Base-by-base conservation (phyloP, 2,888 invertebrate species). In the Dolichomitus sp. region DNA sequence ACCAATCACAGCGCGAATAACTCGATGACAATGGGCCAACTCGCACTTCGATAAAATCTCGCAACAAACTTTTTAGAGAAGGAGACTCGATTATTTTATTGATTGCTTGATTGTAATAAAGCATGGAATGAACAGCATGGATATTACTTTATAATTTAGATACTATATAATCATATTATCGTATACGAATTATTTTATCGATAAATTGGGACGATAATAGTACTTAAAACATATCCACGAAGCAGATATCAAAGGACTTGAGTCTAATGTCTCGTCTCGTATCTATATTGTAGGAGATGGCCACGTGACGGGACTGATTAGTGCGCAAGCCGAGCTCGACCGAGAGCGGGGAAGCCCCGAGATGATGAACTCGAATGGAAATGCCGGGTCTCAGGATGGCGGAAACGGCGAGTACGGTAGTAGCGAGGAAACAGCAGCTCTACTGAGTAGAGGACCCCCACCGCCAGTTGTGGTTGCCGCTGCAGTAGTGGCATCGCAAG, bases 381-480 rank as follows among this genome's bases (percentile, higher is more conserved):
- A 92, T 83, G 88, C 85, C 57, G 90, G 89, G 57, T 90, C 90
- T 37, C 89, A 90, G 87, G 91, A 91, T 87, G 91, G 90, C 77
- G 92, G 93, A 50, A 90, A 90, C 85, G 91, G 91, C 80, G 93
- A 93, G 80, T 92, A 92, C 77, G 86, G 87, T 7, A 97, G 97
- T 93, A 96, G 96, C 91, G 97, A 97, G 94, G 97, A 97, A 94
- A 97, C 97, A 76, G 96, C 97, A 78, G 97, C 97, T 89, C 95
- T 97, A 82, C 95, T 98, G 87, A 96, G 97, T 84, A 95, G 96
- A 85, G 95, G 95, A 75, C 95, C 96, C 86, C 94, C 94, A 70
- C 92, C 93, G 74, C 94, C 94, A 66, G 86, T 89, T 69, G 88
- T 88, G 54, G 83, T 86, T 88, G 95, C 94, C 45, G 86, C 88